These are phyloP conservation scores for Mobula hypostoma DNA, from an alignment of 2,113 vertebrate genomes.

Conservation along the genomic window DNA sequence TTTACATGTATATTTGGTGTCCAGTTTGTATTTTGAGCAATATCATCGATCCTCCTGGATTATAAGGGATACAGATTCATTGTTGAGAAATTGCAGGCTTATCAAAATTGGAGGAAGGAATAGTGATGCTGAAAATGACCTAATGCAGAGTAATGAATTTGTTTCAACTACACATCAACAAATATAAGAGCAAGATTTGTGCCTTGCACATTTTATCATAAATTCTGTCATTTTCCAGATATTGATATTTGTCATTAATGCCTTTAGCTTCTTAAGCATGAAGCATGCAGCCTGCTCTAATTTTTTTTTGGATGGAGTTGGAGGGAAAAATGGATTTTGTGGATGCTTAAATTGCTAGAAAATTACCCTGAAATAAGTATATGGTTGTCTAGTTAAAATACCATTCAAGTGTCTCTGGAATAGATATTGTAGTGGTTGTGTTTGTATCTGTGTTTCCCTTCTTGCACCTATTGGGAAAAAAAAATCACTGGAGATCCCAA, in stretches of 20 bases:
- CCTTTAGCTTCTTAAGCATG: not conserved
- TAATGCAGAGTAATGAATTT: not conserved
- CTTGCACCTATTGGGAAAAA: not conserved
- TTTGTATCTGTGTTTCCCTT: not conserved
- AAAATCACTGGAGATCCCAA: not conserved
- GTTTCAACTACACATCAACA: not conserved
- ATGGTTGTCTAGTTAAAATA: not conserved
- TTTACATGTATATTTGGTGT: not conserved
- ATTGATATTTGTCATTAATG: not conserved
- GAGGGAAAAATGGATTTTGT: not conserved
- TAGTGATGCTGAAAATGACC: not conserved
- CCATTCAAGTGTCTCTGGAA: not conserved
- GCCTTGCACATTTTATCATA: not conserved
- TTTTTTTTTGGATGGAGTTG: not conserved
- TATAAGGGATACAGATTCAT: not conserved
- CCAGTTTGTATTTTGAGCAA: not conserved
- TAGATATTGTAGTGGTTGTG: not conserved
- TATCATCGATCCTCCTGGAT: not conserved
- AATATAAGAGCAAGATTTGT: not conserved
- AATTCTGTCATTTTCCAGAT: not conserved
- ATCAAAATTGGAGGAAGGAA: not conserved
- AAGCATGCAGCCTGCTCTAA: not conserved
- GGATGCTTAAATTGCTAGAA: not conserved
- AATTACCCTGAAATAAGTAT: not conserved
- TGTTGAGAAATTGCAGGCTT: not conserved